These are phyloP conservation scores for Rutpela maculata DNA, from an alignment of 2,888 invertebrate species.

Conservation along the genomic window DNA sequence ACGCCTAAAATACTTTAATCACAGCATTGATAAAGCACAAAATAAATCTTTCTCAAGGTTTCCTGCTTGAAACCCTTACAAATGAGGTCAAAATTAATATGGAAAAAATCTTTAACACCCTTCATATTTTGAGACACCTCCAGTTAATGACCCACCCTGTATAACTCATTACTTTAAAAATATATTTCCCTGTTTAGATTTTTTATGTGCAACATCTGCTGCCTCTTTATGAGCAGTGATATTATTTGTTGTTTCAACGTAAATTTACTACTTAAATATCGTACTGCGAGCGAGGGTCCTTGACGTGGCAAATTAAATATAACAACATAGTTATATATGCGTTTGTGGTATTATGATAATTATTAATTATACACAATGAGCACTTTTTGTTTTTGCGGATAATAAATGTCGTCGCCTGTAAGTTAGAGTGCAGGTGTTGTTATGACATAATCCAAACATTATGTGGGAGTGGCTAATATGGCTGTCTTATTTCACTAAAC, in stretches of 20 bases:
- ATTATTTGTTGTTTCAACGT: constrained; percentile 53
- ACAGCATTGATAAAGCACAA: too few species aligned
- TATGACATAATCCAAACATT: constrained; percentile 54
- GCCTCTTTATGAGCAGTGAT: constrained; percentile 48
- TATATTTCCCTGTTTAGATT: constrained; percentile 55
- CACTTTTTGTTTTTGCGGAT: constrained; percentile 48
- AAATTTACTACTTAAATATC: constrained; percentile 51
- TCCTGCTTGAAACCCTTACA: too few species aligned
- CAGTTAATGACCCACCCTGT: neutral
- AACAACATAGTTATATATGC: constrained; percentile 1
- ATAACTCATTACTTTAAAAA: constrained; percentile 46
- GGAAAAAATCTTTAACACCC: too few species aligned
- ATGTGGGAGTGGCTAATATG: constrained; percentile 49
- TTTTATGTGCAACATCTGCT: constrained; percentile 53
- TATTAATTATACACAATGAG: constrained; percentile 52
- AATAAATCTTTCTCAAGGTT: too few species aligned
- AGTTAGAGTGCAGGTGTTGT: constrained; percentile 58
- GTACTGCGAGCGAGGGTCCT: constrained; percentile 42
- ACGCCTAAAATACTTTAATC: too few species aligned
- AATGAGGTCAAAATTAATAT: too few species aligned
- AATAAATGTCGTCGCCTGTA: constrained; percentile 55
- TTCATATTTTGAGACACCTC: too few species aligned
- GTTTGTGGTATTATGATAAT: constrained; percentile 50
- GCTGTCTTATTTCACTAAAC: constrained; percentile 11
- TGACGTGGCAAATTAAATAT: constrained; percentile 14